phyloP scores from a whole-genome alignment of 1,140 invertebrate species.

The Aphelinus atriplicis region DNA sequence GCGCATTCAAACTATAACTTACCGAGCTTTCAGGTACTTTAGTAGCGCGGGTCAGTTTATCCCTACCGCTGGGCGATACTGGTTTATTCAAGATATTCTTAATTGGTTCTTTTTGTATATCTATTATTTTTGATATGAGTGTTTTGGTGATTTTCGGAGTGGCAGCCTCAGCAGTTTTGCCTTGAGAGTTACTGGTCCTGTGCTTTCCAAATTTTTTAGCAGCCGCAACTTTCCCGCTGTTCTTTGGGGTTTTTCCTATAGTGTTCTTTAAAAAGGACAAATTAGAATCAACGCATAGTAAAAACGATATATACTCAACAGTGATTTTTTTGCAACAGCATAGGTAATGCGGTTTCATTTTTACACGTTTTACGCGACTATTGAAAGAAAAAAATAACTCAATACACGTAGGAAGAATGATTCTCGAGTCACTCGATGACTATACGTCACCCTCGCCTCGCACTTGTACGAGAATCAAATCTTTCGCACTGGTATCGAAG shows the following conservation, averaged over 20 bases:
- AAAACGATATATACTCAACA: too few species aligned
- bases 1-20: background rate
- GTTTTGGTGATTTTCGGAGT: background rate
- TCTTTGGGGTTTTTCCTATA: conserved; percentile 15
- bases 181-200: background rate
- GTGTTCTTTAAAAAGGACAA: conserved; percentile 5
- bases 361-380: too few species aligned
- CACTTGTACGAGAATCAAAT: too few species aligned
- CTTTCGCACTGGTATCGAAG: too few species aligned
- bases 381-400: too few species aligned
- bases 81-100: background rate
- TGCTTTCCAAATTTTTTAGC: conserved; percentile 3
- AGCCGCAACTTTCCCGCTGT: background rate
- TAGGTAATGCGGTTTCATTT: too few species aligned
- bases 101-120: conserved; percentile 8
- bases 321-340: too few species aligned
- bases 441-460: too few species aligned
- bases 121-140: conserved; percentile 9
- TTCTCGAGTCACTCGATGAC: too few species aligned
- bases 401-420: too few species aligned
- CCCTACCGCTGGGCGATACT: background rate
- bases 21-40: conserved; percentile 10
- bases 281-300: background rate
- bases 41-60: conserved; percentile 8
- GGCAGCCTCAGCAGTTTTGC: background rate